phyloP scores from a whole-genome alignment of 2,888 invertebrate species.

The Clanis bilineata region DNA sequence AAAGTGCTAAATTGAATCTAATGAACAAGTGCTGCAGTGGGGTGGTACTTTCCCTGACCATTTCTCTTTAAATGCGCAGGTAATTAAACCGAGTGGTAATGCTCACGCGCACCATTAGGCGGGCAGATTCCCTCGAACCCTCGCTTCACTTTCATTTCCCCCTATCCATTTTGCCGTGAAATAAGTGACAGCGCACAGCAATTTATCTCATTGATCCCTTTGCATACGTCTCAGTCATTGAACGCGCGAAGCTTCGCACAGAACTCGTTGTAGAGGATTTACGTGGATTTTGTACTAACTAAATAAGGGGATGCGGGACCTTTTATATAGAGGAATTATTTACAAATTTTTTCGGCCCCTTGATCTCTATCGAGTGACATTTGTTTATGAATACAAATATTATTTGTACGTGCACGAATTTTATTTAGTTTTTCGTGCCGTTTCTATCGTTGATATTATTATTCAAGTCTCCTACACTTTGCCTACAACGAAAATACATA shows the following conservation, averaged over 20 bases:
- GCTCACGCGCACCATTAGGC: conserved; percentile 68
- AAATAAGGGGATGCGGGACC: conserved; percentile 1
- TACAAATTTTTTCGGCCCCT: neutral
- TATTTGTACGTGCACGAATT: conserved; percentile 34
- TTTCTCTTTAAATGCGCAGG: conserved; percentile 48
- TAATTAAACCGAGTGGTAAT: conserved; percentile 56
- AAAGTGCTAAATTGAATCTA: neutral
- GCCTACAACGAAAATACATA: neutral
- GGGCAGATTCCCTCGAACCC: conserved; percentile 35
- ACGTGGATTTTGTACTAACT: conserved; percentile 35
- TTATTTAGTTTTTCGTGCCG: conserved; percentile 25
- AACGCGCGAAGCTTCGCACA: conserved; percentile 39
- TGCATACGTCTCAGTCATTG: conserved; percentile 76
- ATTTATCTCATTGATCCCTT: conserved; percentile 77
- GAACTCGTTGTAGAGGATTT: conserved; percentile 55
- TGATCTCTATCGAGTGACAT: conserved; percentile 32
- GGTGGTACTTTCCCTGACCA: conserved; percentile 20
- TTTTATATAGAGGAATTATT: neutral
- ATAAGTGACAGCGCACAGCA: conserved; percentile 68
- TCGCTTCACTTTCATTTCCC: conserved; percentile 28
- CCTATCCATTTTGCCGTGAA: conserved; percentile 55
- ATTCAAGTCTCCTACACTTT: neutral
- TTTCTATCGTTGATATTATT: neutral
- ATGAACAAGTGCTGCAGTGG: neutral
- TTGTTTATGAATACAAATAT: conserved; percentile 38